Conservation (phyloP, 2,888 invertebrate species). For the Epistrophe eligans region DNA sequence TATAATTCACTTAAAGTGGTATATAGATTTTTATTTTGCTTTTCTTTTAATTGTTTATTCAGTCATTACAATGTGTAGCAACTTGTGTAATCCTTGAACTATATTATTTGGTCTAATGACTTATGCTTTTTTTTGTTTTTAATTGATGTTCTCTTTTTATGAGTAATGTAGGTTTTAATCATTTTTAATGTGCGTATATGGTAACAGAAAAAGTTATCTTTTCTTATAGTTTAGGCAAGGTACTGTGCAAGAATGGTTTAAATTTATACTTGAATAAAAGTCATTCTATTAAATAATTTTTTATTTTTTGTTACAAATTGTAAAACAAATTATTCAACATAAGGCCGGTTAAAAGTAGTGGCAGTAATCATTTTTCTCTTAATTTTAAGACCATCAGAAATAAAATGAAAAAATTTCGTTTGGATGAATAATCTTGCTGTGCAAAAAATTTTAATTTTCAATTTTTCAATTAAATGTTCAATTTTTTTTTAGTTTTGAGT, state of each 20-base stretch:
- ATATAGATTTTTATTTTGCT: background rate
- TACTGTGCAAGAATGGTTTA: background rate
- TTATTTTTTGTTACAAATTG: too few species aligned
- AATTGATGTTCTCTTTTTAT: background rate
- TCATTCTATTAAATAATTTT: too few species aligned
- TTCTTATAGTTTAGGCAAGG: too few species aligned
- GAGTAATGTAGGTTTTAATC: background rate
- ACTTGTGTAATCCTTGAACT: constrained; percentile 34
- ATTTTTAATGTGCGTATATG: background rate
- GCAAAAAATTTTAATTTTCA: too few species aligned
- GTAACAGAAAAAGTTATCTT: background rate
- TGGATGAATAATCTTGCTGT: too few species aligned
- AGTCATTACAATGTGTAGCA: constrained; percentile 3
- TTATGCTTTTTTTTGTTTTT: background rate
- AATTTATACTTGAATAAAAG: background rate
- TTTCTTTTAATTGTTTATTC: background rate
- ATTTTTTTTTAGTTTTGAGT: too few species aligned
- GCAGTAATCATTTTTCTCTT: too few species aligned
- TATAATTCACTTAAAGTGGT: background rate
- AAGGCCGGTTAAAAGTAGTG: too few species aligned
- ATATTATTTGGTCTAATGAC: constrained; percentile 41
- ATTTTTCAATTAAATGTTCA: too few species aligned
- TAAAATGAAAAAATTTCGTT: too few species aligned
- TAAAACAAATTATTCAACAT: too few species aligned
- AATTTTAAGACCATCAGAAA: too few species aligned